Percentiles rank a stretch among this genome's conserved stretches.
Evolutionary conservation across 92 coral and sea anemone species (phyloP).

Genomic region (Epizoanthus fatuus): DNA sequence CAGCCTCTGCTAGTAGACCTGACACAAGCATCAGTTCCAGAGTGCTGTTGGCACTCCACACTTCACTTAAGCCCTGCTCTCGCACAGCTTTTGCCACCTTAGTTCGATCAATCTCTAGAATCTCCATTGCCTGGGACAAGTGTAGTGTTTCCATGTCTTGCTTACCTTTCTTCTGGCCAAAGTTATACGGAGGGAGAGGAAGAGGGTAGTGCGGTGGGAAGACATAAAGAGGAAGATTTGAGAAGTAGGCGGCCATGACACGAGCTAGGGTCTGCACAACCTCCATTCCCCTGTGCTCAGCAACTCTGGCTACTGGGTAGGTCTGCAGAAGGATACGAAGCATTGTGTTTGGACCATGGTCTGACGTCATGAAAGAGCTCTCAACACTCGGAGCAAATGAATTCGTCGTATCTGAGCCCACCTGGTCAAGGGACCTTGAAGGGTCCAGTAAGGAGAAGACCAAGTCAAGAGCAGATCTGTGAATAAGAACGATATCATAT

Average conservation of each 20-base stretch:
- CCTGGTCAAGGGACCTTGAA: slow-evolving; percentile 53
- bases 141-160: slow-evolving; percentile 48
- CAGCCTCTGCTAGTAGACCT: slow-evolving; percentile 89
- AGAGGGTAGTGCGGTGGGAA: slow-evolving; percentile 83
- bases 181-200: slow-evolving; percentile 77
- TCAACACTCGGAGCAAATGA: slow-evolving; percentile 65
- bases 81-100: slow-evolving; percentile 81
- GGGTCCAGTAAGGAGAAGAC: slow-evolving; percentile 89
- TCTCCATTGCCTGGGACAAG: slow-evolving; percentile 62
- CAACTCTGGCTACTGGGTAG: slow-evolving; percentile 88
- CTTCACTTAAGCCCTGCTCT: slow-evolving; percentile 82
- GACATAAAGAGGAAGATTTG: slow-evolving; percentile 84
- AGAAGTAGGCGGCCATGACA: slow-evolving; percentile 95
- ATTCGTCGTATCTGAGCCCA: slow-evolving; percentile 56
- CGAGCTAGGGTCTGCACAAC: slow-evolving; percentile 91
- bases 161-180: slow-evolving; percentile 28
- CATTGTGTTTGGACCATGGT: slow-evolving; percentile 61
- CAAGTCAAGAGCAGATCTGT: slow-evolving; percentile 85
- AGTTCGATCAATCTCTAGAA: slow-evolving; percentile 70
- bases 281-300: slow-evolving; percentile 79
- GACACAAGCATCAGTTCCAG: slow-evolving; percentile 90
- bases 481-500: background rate
- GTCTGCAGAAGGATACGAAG: slow-evolving; percentile 71
- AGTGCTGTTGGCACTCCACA: slow-evolving; percentile 95
- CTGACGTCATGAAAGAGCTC: slow-evolving; percentile 56